Evolutionary conservation across 2,797 vertebrate genomes (phyloP).

Genomic region (Lepus townsendii): DNA sequence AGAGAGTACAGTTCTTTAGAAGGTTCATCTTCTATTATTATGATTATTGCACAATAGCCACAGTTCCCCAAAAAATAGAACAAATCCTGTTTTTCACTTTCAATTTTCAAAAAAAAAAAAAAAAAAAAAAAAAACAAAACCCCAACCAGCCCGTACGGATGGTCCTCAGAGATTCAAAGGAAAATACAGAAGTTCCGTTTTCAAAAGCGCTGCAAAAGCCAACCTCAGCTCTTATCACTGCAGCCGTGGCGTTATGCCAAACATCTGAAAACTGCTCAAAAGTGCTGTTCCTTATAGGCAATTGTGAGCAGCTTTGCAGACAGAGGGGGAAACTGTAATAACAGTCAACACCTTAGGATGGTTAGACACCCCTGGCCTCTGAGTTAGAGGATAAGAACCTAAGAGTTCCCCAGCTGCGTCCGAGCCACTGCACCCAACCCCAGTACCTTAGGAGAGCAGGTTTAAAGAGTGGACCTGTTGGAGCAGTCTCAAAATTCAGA

Average conservation of each 20-base stretch:
- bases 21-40: conserved; percentile 76
- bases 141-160: too few relatives aligned
- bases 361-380: conserved; percentile 29
- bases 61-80: conserved; percentile 71
- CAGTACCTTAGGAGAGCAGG: not conserved
- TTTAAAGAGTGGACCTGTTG: not conserved
- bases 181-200: conserved; percentile 78
- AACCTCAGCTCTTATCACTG: conserved; percentile 71
- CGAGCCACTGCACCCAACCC: not conserved
- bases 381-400: conserved; percentile 17
- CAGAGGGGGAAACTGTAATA: not conserved
- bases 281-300: conserved; percentile 62
- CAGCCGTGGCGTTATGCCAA: conserved; percentile 63
- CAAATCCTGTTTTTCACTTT: conserved; percentile 70
- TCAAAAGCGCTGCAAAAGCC: conserved; percentile 76
- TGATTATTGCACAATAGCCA: conserved; percentile 71
- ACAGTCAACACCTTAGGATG: conserved; percentile 33
- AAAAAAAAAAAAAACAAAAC: too few relatives aligned
- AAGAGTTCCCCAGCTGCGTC: not conserved
- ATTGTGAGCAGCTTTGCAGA: conserved; percentile 71
- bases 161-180: conserved; percentile 78
- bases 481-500: too few relatives aligned
- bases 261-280: conserved; percentile 72
- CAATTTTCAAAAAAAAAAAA: not conserved
- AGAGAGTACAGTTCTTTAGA: conserved; percentile 55